phyloP scores from a whole-genome alignment of 2,888 invertebrate genomes.

The Chrysolina americana region DNA sequence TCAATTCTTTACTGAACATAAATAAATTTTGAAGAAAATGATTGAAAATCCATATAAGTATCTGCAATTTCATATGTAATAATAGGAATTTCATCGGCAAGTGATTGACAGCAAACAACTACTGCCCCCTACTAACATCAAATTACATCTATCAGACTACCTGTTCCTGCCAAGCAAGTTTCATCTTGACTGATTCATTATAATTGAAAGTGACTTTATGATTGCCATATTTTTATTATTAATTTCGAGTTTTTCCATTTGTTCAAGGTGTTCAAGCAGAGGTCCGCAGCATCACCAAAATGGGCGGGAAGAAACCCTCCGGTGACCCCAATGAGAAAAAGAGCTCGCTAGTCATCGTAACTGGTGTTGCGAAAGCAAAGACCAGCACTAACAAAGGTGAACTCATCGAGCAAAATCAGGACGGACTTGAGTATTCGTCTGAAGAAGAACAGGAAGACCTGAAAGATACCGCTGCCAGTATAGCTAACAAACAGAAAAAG shows the following conservation, averaged over 20 bases:
- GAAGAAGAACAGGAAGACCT: slow-evolving; percentile 97
- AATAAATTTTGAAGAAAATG: no score
- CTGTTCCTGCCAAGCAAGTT: not conserved
- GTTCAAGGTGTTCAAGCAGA: slow-evolving; percentile 78
- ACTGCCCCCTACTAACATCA: no score
- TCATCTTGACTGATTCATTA: not conserved
- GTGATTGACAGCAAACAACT: no score
- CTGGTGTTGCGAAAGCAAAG: slow-evolving; percentile 82
- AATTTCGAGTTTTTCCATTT: slow-evolving; percentile 8
- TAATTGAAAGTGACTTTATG: no score
- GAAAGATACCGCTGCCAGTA: slow-evolving; percentile 89
- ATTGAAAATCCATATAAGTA: no score
- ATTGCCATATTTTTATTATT: no score
- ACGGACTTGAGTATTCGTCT: slow-evolving; percentile 96
- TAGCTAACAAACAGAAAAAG: slow-evolving; percentile 92
- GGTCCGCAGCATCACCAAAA: slow-evolving; percentile 84
- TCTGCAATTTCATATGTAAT: no score
- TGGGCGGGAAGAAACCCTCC: slow-evolving; percentile 74
- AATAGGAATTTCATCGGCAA: no score
- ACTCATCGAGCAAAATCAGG: slow-evolving; percentile 98
- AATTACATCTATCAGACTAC: no score
- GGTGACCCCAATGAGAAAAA: slow-evolving; percentile 68
- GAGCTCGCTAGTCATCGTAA: slow-evolving; percentile 79
- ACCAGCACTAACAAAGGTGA: slow-evolving; percentile 91
- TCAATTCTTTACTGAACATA: no score